phyloP scores from a whole-genome alignment of 1,140 invertebrate species.

The Papilio glaucus region DNA sequence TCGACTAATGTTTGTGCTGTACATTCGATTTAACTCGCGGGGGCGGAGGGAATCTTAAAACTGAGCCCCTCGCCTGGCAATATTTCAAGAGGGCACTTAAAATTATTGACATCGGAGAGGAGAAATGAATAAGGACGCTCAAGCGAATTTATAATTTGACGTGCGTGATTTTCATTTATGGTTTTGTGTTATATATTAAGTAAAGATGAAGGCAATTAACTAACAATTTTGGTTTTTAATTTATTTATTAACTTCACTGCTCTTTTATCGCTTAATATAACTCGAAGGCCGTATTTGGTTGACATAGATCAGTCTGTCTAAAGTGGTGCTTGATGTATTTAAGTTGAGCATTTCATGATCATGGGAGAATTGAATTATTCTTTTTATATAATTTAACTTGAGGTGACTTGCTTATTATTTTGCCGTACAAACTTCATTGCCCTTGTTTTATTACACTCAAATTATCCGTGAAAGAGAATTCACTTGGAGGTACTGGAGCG shows the following conservation, averaged over 20 bases:
- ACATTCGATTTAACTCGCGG: conserved; percentile 47
- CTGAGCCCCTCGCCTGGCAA: conserved; percentile 57
- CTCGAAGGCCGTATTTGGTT: no score
- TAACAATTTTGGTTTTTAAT: no score
- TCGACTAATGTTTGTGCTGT: conserved; percentile 52
- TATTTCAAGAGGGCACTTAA: conserved; percentile 68
- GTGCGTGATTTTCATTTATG: conserved; percentile 45
- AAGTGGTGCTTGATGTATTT: no score
- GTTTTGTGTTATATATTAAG: not conserved
- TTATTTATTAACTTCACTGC: no score
- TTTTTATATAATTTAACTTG: not conserved
- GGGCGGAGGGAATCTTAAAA: conserved; percentile 46
- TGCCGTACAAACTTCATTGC: not conserved
- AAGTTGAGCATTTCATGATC: no score
- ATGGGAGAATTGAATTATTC: not conserved
- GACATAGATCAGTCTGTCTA: no score
- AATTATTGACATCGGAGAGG: conserved; percentile 59
- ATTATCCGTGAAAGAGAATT: conserved; percentile 38
- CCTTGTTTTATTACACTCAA: conserved; percentile 27
- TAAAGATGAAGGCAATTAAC: not conserved
- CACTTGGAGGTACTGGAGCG: conserved; percentile 44
- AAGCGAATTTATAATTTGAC: conserved; percentile 55
- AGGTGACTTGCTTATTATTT: not conserved
- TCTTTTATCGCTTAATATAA: no score
- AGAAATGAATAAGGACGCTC: conserved; percentile 54